Conservation (phyloP, 1,140 invertebrate genomes). For the Lamellibrachia luymesi region DNA sequence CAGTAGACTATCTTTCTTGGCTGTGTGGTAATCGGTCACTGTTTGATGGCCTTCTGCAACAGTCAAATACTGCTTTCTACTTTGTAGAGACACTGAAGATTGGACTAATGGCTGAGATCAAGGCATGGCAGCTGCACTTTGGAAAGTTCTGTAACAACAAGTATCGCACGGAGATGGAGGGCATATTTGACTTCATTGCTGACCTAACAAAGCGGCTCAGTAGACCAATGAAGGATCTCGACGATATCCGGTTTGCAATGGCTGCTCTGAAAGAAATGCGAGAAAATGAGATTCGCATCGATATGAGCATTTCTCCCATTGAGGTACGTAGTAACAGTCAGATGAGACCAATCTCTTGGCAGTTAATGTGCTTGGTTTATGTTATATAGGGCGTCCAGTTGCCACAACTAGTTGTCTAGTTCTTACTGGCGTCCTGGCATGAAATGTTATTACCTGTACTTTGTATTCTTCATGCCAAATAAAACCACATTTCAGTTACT, state of each 20-base stretch:
- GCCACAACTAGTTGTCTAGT: too few relatives aligned
- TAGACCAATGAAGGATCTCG: constrained; percentile 82
- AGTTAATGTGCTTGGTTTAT: neutral
- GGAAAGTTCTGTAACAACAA: constrained; percentile 89
- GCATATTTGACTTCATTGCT: constrained; percentile 87
- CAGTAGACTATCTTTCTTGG: neutral
- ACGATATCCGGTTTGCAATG: constrained; percentile 91
- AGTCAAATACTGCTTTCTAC: neutral
- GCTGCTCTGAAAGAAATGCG: constrained; percentile 88
- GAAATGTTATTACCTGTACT: too few relatives aligned
- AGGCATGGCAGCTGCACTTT: constrained; percentile 78
- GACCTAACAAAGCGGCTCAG: constrained; percentile 86
- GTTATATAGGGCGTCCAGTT: neutral
- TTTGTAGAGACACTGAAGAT: constrained; percentile 80
- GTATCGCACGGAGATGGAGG: constrained; percentile 90
- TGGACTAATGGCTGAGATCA: constrained; percentile 80
- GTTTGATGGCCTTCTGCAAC: neutral
- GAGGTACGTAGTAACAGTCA: constrained; percentile 64
- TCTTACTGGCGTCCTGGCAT: too few relatives aligned
- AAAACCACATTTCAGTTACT: too few relatives aligned
- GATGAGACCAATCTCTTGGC: neutral
- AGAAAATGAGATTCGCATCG: constrained; percentile 93
- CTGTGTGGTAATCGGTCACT: neutral
- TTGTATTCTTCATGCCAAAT: too few relatives aligned
- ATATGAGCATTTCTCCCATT: constrained; percentile 87